Evolutionary conservation across 2,113 vertebrate species (phyloP), one percentile per base, ranked within the genome.

Genomic region (Agelaius tricolor): DNA sequence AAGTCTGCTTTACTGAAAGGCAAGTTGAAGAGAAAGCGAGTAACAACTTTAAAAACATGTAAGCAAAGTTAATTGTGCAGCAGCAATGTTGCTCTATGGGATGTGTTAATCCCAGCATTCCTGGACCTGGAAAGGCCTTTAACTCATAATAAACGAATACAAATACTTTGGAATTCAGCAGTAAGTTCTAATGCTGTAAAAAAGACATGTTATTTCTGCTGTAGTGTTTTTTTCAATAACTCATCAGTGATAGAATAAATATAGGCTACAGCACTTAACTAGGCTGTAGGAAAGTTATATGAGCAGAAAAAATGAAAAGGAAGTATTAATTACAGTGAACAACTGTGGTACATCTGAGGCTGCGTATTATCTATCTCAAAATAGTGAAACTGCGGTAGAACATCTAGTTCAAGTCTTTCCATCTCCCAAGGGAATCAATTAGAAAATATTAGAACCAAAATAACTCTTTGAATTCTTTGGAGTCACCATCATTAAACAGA

Each of bases 381-480:
- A 74, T 23, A 52, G 18, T 7, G 52, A 85, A 90, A 15, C 35
- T 0, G 0, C 71, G 57, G 41, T 68, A 73, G n/a, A 54, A n/a
- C 11, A 57, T 71, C 35, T 75, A 61, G 59, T 69, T 95, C 6
- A 85, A 62, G 47, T 47, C 30, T 71, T 83, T 74, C 31, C 8
- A 31, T 19, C 28, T 95, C 87, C 43, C 16, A 13, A 37, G 65
- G 65, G 92, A 95, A 96, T 94, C 41, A 84, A 72, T 92, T 96
- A 94, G 79, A 86, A 94, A 86, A 92, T 52, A 83, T 30, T 80
- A 28, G 27, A 93, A 61, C 13, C 7, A 21, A 80, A 96, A 86
- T 37, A 93, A 58, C 35, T 86, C 43, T 90, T 55, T 49, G 35
- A 88, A 52, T 86, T 87, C n/a, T 81, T 86, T 89, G 52, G 59